A percentile compares a stretch with the other conserved stretches of the same genome.
phyloP scores from a whole-genome alignment of 2,888 invertebrate species.

The Drosophila macrospina region DNA sequence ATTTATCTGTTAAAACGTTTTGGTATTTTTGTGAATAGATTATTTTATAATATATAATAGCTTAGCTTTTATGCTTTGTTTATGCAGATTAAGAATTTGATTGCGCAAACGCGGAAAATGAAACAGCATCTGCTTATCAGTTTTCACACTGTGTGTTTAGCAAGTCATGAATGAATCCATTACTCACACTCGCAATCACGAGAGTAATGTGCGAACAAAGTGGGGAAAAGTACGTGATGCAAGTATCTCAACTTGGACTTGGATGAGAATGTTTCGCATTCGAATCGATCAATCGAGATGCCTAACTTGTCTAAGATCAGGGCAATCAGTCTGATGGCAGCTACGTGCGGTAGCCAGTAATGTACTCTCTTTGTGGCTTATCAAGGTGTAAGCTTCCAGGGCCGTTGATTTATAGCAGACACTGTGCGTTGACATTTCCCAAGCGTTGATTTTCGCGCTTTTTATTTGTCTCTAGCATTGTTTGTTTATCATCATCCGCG shows the following conservation, averaged over 20 bases:
- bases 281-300: constrained; percentile 51
- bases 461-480: constrained; percentile 47
- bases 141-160: constrained; percentile 7
- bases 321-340: constrained; percentile 13
- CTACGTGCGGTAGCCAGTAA: constrained; percentile 39
- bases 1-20: neutral
- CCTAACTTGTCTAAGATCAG: constrained; percentile 55
- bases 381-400: constrained; percentile 28
- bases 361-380: constrained; percentile 1
- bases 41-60: neutral
- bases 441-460: constrained; percentile 60
- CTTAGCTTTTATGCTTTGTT: neutral
- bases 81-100: constrained; percentile 1
- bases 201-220: constrained; percentile 54
- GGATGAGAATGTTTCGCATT: constrained; percentile 33
- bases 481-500: constrained; percentile 46
- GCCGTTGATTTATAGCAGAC: constrained; percentile 16
- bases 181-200: constrained; percentile 41
- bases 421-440: constrained; percentile 32
- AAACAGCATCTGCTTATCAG: constrained; percentile 46
- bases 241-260: constrained; percentile 1
- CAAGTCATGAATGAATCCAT: constrained; percentile 61
- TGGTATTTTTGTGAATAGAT: neutral
- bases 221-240: constrained; percentile 53
- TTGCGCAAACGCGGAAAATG: neutral